Conservation (phyloP, 1,140 invertebrate genomes). For the Stegodyphus mimosarum region DNA sequence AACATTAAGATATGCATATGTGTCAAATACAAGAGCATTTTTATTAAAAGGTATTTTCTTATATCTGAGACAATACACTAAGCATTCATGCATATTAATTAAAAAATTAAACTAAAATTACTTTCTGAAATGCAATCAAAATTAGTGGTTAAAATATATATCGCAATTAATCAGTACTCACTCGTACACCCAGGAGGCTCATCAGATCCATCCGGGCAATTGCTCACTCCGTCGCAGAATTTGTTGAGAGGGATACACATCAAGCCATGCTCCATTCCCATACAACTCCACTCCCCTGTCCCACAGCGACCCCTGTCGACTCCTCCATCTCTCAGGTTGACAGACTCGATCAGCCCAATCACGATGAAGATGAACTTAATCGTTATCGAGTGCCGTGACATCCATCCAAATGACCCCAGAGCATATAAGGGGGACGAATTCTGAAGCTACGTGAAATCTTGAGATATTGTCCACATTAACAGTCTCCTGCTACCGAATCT, state of each 20-base stretch:
- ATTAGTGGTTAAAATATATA: too few relatives aligned
- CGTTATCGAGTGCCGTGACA: conserved; percentile 30
- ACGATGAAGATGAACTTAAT: conserved; percentile 29
- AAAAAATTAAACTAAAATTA: too few relatives aligned
- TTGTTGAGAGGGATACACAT: conserved; percentile 82
- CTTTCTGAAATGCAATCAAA: too few relatives aligned
- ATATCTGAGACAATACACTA: too few relatives aligned
- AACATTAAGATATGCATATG: too few relatives aligned
- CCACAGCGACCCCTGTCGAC: conserved; percentile 14
- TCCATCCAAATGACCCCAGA: conserved; percentile 21
- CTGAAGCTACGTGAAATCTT: too few relatives aligned
- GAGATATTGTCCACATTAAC: too few relatives aligned
- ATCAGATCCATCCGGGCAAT: conserved; percentile 63
- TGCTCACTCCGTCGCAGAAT: conserved; percentile 83
- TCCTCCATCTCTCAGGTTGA: neutral
- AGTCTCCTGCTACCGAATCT: too few relatives aligned
- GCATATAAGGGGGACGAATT: neutral
- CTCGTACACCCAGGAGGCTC: conserved; percentile 62
- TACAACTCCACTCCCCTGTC: conserved; percentile 39
- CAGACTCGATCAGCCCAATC: neutral
- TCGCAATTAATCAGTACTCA: conserved; percentile 7
- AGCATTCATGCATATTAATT: too few relatives aligned
- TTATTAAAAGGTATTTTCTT: too few relatives aligned
- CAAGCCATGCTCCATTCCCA: conserved; percentile 71
- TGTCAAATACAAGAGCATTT: too few relatives aligned